phyloP scores from a whole-genome alignment of 2,888 invertebrate species.

The Rugalucina vietnamica region DNA sequence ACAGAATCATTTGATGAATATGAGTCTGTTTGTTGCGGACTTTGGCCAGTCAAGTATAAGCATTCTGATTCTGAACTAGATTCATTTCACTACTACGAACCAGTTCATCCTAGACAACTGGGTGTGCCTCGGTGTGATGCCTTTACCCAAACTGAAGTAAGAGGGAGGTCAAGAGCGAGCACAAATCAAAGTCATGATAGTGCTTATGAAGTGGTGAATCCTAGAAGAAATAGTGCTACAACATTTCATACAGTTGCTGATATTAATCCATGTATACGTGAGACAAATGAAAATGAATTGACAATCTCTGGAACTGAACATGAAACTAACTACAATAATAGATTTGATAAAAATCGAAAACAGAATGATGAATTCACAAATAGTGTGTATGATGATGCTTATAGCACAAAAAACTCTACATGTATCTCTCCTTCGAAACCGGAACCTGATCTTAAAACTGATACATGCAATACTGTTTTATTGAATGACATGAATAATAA shows the following conservation, averaged over 20 bases:
- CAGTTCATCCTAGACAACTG: neutral
- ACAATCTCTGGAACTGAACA: too few relatives aligned
- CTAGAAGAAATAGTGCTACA: neutral
- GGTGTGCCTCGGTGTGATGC: neutral
- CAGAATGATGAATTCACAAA: too few relatives aligned
- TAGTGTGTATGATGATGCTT: constrained; percentile 12
- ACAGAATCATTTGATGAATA: neutral
- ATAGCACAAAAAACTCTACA: neutral
- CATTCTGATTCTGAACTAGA: neutral
- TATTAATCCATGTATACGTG: neutral
- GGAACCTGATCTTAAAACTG: too few relatives aligned
- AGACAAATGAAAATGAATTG: too few relatives aligned
- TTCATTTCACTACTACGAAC: neutral
- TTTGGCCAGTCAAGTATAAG: neutral
- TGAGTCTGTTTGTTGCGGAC: neutral
- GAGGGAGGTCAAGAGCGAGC: neutral
- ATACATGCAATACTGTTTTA: too few relatives aligned
- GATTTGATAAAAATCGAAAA: too few relatives aligned
- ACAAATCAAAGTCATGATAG: neutral
- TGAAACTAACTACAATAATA: too few relatives aligned
- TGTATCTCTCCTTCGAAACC: neutral
- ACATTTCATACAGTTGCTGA: neutral
- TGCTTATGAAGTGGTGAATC: neutral
- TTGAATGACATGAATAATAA: too few relatives aligned
- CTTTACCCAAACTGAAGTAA: neutral